Conservation (phyloP, 2,888 invertebrate genomes). For the Cheilosia urbana region DNA sequence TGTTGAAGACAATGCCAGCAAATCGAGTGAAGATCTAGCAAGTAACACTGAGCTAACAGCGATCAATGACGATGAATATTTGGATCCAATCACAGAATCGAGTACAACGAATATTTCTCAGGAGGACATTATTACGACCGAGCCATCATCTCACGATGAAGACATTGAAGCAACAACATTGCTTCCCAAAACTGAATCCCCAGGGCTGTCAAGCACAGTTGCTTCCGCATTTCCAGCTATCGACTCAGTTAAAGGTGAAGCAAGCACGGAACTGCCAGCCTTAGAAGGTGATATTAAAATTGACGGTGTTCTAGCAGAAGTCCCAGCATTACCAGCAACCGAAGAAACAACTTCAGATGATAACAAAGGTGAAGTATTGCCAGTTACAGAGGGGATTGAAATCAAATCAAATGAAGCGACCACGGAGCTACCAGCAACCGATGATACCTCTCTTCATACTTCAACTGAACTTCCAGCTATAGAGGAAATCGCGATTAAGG, state of each 20-base stretch:
- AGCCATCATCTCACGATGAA: not conserved
- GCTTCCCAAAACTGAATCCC: not conserved
- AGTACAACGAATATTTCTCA: not conserved
- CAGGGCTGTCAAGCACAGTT: not conserved
- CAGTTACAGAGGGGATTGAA: not conserved
- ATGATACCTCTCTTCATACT: not conserved
- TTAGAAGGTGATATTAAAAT: not conserved
- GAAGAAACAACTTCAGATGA: not conserved
- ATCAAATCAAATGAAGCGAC: not conserved
- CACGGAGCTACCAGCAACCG: not conserved
- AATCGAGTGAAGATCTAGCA: not conserved
- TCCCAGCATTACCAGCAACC: not conserved
- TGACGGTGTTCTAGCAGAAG: not conserved
- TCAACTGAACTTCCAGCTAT: not conserved
- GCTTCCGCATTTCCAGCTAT: not conserved
- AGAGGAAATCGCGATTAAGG: not conserved
- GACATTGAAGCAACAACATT: not conserved
- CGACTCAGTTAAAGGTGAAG: not conserved
- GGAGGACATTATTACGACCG: not conserved
- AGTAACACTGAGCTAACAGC: conserved; percentile 1
- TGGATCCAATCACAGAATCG: conserved; percentile 9
- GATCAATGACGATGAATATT: not conserved
- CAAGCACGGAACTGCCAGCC: not conserved
- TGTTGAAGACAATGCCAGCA: not conserved
- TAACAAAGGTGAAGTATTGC: not conserved